Conservation (phyloP, 2,888 invertebrate species). For the Eilema caniola region DNA sequence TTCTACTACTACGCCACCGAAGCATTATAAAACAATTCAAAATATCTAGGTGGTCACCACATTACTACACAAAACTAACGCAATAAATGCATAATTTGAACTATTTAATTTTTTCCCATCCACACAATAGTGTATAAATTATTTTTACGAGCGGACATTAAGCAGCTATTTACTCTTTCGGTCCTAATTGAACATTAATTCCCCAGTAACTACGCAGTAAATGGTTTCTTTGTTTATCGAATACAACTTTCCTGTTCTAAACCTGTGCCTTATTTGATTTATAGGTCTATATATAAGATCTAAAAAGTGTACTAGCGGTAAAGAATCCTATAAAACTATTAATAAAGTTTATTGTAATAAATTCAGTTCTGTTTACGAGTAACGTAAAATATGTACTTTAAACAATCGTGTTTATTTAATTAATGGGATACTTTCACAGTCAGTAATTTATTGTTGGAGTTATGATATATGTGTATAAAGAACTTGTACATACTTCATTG, state of each 20-base stretch:
- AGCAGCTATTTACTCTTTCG: slow-evolving; percentile 50
- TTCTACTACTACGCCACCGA: not conserved
- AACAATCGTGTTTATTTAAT: slow-evolving; percentile 6
- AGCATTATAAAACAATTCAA: not conserved
- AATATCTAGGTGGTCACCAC: not conserved
- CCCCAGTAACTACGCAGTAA: slow-evolving; percentile 49
- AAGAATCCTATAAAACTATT: slow-evolving; percentile 7
- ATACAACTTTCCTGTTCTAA: slow-evolving; percentile 36
- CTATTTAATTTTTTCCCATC: slow-evolving; percentile 9
- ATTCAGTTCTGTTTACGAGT: slow-evolving; percentile 7
- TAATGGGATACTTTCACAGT: slow-evolving; percentile 11
- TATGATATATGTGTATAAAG: not conserved
- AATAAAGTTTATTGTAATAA: slow-evolving; percentile 7
- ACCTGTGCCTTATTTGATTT: slow-evolving; percentile 29
- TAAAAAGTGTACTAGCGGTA: not conserved
- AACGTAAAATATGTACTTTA: slow-evolving; percentile 11
- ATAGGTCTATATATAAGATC: slow-evolving; percentile 21
- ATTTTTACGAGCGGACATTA: slow-evolving; percentile 54
- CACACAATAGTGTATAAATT: slow-evolving; percentile 57
- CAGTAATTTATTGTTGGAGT: not conserved
- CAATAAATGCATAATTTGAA: slow-evolving; percentile 3
- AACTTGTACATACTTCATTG: not conserved
- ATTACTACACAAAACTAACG: not conserved
- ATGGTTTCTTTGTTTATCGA: slow-evolving; percentile 27
- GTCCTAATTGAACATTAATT: slow-evolving; percentile 57